A percentile compares a stretch with the other conserved stretches of the same genome.
Conservation (phyloP, 2,113 vertebrate genomes). For the Microcebus lehilahytsara region DNA sequence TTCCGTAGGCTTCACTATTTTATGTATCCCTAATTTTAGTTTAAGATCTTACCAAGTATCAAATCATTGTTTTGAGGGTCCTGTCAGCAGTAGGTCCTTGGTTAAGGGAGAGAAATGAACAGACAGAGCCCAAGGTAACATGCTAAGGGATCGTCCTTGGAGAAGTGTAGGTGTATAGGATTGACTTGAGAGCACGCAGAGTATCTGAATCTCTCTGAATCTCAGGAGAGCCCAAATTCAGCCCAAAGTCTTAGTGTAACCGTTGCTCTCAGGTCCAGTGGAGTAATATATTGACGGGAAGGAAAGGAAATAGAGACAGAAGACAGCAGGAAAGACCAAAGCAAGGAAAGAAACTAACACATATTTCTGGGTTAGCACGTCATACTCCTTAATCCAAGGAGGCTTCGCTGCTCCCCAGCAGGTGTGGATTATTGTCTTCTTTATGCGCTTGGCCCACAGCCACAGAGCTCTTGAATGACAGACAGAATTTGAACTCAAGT, state of each 20-base stretch:
- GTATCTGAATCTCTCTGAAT: not conserved
- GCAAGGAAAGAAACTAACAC: not conserved
- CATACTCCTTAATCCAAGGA: not conserved
- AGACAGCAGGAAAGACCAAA: not conserved
- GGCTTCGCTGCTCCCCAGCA: not conserved
- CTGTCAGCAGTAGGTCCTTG: not conserved
- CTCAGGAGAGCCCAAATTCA: not conserved
- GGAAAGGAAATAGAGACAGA: not conserved
- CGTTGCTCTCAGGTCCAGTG: not conserved
- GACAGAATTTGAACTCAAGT: not conserved
- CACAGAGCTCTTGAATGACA: not conserved
- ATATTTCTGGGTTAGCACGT: not conserved
- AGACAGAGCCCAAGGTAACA: not conserved
- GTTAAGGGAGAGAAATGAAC: not conserved
- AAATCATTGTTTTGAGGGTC: not conserved
- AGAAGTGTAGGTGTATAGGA: not conserved
- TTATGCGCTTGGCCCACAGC: not conserved
- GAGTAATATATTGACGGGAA: not conserved
- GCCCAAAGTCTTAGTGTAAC: not conserved
- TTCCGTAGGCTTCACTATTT: not conserved
- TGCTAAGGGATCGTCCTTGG: not conserved
- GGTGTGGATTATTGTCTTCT: not conserved
- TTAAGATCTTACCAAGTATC: not conserved
- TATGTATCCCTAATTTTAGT: not conserved
- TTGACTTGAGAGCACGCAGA: not conserved